Percentiles rank a stretch among this genome's conserved stretches.
Evolutionary conservation across 64 coral and sea anemone genomes (phyloP).

Genomic region (Pocillopora verrucosa): DNA sequence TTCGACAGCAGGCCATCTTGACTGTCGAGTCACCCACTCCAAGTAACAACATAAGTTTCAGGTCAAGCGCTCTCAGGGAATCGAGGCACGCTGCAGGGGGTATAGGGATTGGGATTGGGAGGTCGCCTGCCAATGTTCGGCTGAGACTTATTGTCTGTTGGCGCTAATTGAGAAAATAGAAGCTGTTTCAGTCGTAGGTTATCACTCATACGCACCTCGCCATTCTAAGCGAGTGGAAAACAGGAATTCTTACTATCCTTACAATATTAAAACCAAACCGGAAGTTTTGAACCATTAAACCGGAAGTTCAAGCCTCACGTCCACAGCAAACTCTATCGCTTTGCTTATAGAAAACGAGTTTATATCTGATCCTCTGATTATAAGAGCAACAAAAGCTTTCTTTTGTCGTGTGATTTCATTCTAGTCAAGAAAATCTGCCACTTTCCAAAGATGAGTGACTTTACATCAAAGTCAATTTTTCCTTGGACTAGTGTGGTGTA

Average conservation of each 20-base stretch:
- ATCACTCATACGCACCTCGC: neutral
- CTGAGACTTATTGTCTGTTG: neutral
- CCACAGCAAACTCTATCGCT: neutral
- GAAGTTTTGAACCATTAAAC: neutral
- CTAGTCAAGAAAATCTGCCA: neutral
- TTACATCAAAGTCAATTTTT: neutral
- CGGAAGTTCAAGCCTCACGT: neutral
- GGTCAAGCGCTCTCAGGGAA: neutral
- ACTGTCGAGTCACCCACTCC: no score
- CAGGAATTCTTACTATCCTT: no score
- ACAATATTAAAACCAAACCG: neutral
- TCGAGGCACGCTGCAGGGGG: constrained; percentile 22
- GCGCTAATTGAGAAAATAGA: neutral
- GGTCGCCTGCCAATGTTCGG: neutral
- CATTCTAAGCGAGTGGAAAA: neutral
- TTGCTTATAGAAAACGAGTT: neutral
- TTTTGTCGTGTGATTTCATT: neutral
- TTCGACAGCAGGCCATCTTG: neutral
- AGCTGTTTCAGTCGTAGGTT: neutral
- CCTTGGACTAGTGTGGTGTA: neutral
- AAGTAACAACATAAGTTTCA: neutral
- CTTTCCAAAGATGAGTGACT: neutral
- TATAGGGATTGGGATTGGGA: neutral
- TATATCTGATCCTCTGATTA: neutral
- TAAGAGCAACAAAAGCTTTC: neutral